These are phyloP conservation scores for Eunapius fragilis DNA, from an alignment of 37 sponge, comb jelly and placozoan genomes.

Conservation along the genomic window DNA sequence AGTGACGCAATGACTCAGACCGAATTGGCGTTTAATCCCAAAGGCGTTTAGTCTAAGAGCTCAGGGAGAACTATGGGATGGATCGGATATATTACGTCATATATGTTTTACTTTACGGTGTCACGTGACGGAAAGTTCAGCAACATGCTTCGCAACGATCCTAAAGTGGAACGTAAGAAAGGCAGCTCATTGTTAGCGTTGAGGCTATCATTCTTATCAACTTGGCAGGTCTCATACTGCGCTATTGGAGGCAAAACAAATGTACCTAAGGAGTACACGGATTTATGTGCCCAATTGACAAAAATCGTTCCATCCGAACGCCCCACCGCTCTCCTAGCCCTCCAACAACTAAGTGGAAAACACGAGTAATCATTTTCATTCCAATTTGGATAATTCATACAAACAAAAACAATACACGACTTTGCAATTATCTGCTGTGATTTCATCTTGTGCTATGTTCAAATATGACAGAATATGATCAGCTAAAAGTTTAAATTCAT, in stretches of 20 bases:
- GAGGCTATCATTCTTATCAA: too few species aligned
- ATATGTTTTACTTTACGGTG: too few species aligned
- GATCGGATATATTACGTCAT: too few species aligned
- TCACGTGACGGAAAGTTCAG: too few species aligned
- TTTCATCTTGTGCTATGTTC: not conserved
- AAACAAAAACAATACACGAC: not conserved
- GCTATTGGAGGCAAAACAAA: not conserved
- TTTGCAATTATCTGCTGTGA: not conserved
- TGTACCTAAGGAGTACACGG: not conserved
- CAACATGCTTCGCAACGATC: too few species aligned
- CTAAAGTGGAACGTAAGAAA: too few species aligned
- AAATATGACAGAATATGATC: not conserved
- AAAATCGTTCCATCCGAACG: not conserved
- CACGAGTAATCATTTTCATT: not conserved
- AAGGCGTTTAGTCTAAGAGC: too few species aligned
- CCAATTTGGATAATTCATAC: conserved; percentile 6
- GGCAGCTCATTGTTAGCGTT: too few species aligned
- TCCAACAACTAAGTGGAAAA: not conserved
- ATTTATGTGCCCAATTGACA: not conserved
- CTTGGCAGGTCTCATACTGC: too few species aligned
- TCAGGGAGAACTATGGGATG: too few species aligned
- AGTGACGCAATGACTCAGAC: too few species aligned
- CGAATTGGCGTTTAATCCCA: too few species aligned
- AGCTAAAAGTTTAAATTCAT: conserved; percentile 31
- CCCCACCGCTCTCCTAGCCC: not conserved